Evolutionary conservation across 2,113 vertebrate species (phyloP).

Genomic region (Zapornia atra): DNA sequence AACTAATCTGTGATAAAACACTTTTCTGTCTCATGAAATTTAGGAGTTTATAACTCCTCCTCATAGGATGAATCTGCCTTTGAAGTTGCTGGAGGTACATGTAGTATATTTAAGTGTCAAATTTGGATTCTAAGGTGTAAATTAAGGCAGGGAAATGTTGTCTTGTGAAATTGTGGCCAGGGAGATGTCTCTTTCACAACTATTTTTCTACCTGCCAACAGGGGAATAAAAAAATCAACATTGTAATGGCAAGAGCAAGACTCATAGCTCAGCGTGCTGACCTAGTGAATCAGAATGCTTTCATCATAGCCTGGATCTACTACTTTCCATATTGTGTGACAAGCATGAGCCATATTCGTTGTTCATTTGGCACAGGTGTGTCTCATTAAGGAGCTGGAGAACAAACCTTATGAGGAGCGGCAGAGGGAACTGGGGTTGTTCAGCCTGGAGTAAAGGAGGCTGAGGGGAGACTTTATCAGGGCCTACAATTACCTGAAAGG

Average conservation of each 20-base stretch:
- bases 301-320: background rate
- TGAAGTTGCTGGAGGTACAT: background rate
- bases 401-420: no score
- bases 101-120: background rate
- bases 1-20: background rate
- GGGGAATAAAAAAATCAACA: background rate
- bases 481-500: no score
- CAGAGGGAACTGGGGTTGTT: no score
- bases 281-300: background rate
- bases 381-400: background rate
- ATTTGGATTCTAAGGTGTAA: background rate
- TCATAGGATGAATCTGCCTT: background rate
- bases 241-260: background rate
- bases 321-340: rapidly evolving
- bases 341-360: background rate
- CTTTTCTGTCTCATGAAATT: background rate
- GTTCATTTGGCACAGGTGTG: background rate
- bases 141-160: background rate
- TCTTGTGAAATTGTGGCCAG: background rate
- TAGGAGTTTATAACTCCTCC: background rate
- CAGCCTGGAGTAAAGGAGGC: no score
- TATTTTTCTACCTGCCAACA: background rate
- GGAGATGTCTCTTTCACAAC: background rate
- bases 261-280: no score
- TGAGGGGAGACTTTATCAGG: no score